phyloP scores from a whole-genome alignment of 2,888 invertebrate genomes.

The Drosophila trichaetosa region DNA sequence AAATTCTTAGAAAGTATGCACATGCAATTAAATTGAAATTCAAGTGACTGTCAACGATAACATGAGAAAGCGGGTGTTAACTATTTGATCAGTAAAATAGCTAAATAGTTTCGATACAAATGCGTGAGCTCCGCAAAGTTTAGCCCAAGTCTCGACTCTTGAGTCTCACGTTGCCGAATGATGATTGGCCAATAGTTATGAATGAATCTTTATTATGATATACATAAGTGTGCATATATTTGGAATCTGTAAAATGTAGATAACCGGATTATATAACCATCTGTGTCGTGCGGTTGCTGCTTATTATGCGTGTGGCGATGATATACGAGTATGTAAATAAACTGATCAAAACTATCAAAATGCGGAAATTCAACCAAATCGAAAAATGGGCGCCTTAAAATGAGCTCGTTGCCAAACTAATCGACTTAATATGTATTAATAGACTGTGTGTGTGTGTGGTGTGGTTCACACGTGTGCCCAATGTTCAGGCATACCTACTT shows the following conservation, averaged over 20 bases:
- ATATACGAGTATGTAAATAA: constrained; percentile 51
- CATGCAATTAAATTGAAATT: neutral
- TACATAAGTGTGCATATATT: constrained; percentile 32
- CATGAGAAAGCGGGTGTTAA: neutral
- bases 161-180: constrained; percentile 21
- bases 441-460: neutral
- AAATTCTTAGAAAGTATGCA: neutral
- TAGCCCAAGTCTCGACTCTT: neutral
- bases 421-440: neutral
- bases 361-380: constrained; percentile 46
- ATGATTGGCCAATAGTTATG: constrained; percentile 56
- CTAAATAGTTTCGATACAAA: constrained; percentile 1
- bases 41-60: neutral
- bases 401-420: constrained; percentile 37
- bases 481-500: neutral
- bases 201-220: constrained; percentile 43
- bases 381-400: constrained; percentile 40
- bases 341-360: constrained; percentile 39
- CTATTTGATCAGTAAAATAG: neutral
- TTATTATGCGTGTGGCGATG: constrained; percentile 38
- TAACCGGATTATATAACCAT: constrained; percentile 43
- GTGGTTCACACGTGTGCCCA: neutral
- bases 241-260: constrained; percentile 26
- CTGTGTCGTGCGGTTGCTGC: constrained; percentile 1
- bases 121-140: neutral